These are phyloP conservation scores for Excalfactoria chinensis DNA, from an alignment of 2,113 vertebrate genomes.

Conservation along the genomic window DNA sequence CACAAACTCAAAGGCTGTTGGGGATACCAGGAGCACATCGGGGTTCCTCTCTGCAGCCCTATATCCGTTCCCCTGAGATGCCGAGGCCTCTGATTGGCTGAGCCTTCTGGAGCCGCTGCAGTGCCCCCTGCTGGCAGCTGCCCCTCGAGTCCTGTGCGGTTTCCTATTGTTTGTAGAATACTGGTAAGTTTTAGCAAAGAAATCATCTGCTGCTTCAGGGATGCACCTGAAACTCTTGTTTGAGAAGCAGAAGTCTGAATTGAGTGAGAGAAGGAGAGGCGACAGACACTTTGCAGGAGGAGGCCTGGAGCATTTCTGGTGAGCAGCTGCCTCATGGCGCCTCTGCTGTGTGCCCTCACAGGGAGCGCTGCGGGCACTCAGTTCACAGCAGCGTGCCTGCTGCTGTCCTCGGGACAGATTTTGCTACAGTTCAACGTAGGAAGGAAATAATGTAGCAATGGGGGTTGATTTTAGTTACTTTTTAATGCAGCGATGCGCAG, in stretches of 20 bases:
- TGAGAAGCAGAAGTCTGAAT: not conserved
- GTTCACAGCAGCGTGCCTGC: not conserved
- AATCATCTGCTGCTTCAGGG: not conserved
- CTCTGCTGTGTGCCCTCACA: not conserved
- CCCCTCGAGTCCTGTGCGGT: accelerated
- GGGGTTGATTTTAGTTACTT: not conserved
- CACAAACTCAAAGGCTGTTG: not conserved
- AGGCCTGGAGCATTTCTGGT: not conserved
- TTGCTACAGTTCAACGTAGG: not conserved
- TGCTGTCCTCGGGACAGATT: not conserved
- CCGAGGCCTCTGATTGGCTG: accelerated
- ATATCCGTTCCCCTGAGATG: not conserved
- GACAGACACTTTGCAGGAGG: not conserved
- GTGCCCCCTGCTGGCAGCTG: accelerated
- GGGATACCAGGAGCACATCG: not conserved
- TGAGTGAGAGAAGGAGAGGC: not conserved
- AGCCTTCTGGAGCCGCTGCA: not conserved
- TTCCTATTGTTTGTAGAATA: not conserved
- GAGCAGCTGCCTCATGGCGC: not conserved
- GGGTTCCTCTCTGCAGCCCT: not conserved
- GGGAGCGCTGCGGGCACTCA: not conserved
- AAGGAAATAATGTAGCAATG: not conserved
- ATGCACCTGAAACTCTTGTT: not conserved
- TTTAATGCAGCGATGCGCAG: not conserved
- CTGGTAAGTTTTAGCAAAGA: not conserved